phyloP scores from a whole-genome alignment of 2,797 vertebrate genomes.

The Ficedula albicollis region DNA sequence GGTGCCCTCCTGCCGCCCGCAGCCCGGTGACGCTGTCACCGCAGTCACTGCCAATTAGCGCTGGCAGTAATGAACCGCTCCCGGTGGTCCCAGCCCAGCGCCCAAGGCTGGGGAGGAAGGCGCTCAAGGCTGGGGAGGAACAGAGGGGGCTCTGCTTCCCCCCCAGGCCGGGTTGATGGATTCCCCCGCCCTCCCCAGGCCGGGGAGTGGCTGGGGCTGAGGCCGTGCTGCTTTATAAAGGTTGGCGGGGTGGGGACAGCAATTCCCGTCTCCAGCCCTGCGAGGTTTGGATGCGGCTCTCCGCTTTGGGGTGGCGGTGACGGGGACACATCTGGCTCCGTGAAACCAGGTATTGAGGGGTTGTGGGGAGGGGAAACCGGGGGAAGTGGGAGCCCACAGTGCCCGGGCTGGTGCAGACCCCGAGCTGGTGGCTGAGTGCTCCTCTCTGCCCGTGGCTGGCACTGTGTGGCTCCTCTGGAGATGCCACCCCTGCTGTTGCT shows the following conservation, averaged over 20 bases:
- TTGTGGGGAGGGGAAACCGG: not conserved
- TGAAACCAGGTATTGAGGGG: not conserved
- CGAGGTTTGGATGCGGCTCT: rapidly evolving
- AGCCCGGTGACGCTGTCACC: not conserved
- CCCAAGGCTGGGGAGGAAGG: not conserved
- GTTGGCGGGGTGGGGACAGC: rapidly evolving
- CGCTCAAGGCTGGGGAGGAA: not conserved
- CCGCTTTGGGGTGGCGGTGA: rapidly evolving
- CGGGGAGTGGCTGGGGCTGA: not conserved
- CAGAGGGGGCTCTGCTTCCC: not conserved
- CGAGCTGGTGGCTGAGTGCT: rapidly evolving
- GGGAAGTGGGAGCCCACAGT: not conserved
- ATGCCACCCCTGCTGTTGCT: not conserved
- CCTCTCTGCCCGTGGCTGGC: not conserved
- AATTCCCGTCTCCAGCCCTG: rapidly evolving
- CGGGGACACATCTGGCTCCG: not conserved
- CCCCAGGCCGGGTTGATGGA: not conserved
- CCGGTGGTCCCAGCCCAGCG: not conserved
- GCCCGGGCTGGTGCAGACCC: not conserved
- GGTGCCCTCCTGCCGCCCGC: not conserved
- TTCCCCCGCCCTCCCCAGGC: not conserved
- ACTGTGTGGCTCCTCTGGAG: rapidly evolving
- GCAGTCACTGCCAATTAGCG: slow-evolving; percentile 1
- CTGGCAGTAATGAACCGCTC: not conserved
- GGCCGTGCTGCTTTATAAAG: not conserved